Evolutionary conservation across 2,888 invertebrate species (phyloP).

Genomic region (Teleogryllus oceanicus): DNA sequence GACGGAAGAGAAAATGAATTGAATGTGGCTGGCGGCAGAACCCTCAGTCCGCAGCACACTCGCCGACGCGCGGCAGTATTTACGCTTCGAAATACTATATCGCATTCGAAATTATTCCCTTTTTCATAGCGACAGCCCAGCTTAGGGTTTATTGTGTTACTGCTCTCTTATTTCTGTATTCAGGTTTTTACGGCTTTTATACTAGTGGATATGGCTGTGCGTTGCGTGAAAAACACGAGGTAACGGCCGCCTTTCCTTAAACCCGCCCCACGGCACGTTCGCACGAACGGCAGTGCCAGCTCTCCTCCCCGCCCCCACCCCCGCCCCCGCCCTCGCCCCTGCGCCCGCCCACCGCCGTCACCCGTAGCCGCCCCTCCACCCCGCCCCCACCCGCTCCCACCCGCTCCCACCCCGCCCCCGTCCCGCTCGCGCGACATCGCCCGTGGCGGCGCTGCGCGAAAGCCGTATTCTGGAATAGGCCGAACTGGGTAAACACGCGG

Average conservation of each 20-base stretch:
- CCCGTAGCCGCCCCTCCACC: no score
- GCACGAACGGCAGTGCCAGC: neutral
- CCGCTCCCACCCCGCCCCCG: no score
- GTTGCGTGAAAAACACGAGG: neutral
- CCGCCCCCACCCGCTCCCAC: no score
- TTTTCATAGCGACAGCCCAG: neutral
- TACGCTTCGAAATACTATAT: neutral
- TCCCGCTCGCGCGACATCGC: no score
- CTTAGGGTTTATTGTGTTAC: neutral
- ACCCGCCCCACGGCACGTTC: neutral
- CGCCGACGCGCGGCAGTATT: neutral
- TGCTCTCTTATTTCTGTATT: conserved; percentile 18
- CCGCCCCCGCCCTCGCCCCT: no score
- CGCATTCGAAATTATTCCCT: neutral
- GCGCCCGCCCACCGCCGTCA: no score
- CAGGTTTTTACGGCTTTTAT: neutral
- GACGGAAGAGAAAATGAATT: no score
- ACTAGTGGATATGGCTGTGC: neutral
- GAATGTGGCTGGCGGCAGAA: no score
- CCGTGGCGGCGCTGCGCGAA: no score
- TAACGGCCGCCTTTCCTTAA: neutral
- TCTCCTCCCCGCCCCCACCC: neutral
- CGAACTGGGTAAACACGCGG: no score
- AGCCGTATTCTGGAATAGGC: no score
- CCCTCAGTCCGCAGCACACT: no score